Evolutionary conservation across 2,113 vertebrate genomes (phyloP).

Genomic region (Odontophorus gujanensis): DNA sequence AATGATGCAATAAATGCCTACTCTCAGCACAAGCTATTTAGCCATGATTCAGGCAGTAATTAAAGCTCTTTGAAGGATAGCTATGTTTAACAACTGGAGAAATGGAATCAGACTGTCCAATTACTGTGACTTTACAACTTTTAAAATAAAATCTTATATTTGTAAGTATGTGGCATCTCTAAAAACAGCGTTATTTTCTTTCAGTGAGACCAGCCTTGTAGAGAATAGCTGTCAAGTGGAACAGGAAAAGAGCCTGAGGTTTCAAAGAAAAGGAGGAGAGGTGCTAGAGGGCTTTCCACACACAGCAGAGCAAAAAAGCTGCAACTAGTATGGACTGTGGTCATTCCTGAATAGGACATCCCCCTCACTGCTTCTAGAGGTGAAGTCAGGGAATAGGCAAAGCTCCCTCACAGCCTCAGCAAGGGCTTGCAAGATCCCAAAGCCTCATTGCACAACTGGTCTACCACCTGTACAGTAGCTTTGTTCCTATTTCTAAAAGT

Average conservation of each 20-base stretch:
- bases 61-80: background rate
- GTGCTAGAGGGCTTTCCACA: background rate
- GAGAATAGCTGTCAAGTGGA: background rate
- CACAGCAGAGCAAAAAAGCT: background rate
- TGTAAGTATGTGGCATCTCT: background rate
- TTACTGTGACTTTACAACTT: slow-evolving; percentile 1
- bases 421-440: background rate
- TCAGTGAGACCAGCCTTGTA: background rate
- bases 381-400: background rate
- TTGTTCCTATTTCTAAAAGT: background rate
- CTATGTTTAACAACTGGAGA: slow-evolving; percentile 28
- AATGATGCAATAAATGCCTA: background rate
- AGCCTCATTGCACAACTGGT: background rate
- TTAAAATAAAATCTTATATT: slow-evolving; percentile 17
- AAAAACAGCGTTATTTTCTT: slow-evolving; percentile 4
- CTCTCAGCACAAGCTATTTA: background rate
- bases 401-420: background rate
- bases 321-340: background rate
- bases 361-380: background rate
- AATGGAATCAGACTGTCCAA: slow-evolving; percentile 20
- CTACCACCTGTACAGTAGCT: background rate
- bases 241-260: background rate
- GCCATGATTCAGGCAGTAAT: background rate
- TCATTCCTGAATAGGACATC: background rate
- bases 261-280: background rate